These are phyloP conservation scores for Pristis pectinata DNA, from an alignment of 2,797 vertebrate species.

Conservation along the genomic window DNA sequence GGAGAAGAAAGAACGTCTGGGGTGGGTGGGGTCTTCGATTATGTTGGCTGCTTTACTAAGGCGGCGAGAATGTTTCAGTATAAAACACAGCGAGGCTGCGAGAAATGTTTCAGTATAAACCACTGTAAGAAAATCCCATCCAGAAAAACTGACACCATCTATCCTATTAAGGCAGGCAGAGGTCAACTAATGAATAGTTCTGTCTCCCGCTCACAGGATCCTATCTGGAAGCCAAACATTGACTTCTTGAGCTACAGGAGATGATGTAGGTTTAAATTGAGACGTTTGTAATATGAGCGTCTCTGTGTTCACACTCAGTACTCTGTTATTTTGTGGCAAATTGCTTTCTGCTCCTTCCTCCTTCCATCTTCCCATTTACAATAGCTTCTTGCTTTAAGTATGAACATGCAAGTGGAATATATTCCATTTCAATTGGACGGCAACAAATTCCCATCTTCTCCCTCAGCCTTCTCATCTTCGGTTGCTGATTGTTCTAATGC, in stretches of 20 bases:
- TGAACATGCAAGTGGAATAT: background rate
- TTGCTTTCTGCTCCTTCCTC: constrained; percentile 27
- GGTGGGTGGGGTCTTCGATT: no score
- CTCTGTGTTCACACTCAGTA: constrained; percentile 7
- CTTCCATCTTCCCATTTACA: constrained; percentile 14
- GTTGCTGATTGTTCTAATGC: constrained; percentile 28
- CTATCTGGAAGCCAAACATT: background rate
- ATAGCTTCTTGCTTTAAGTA: background rate
- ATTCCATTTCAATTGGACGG: background rate
- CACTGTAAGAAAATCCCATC: background rate
- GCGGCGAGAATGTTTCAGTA: no score
- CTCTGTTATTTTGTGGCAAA: constrained; percentile 23
- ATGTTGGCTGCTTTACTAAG: no score
- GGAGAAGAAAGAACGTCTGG: no score
- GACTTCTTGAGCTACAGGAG: background rate
- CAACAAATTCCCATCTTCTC: constrained; percentile 7
- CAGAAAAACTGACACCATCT: background rate
- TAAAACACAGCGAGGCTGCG: no score
- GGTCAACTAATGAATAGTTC: background rate
- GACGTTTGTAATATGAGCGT: background rate
- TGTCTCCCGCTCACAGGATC: background rate
- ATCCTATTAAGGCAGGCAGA: background rate
- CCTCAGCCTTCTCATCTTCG: background rate
- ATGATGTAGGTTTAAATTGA: constrained; percentile 24
- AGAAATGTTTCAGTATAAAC: background rate